Percentiles rank a stretch among this genome's conserved stretches.
Conservation (phyloP, 2,797 vertebrate species). For the Champsocephalus esox region DNA sequence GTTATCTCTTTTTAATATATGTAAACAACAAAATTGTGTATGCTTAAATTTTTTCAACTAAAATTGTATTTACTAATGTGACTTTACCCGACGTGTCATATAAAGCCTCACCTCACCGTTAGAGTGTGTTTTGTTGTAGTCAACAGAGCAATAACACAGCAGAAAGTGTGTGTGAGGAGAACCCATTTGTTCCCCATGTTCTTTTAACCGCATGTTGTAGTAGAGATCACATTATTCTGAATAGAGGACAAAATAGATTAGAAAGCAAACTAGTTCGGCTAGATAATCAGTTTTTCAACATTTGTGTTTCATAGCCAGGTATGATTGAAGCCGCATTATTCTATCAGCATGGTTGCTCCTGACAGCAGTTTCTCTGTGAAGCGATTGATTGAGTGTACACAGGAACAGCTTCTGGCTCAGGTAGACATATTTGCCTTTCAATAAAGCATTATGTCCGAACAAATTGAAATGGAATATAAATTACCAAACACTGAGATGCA, state of each 20-base stretch:
- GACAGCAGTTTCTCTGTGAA: conserved; percentile 43
- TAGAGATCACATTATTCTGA: conserved; percentile 20
- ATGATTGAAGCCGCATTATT: conserved; percentile 58
- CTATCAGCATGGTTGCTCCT: conserved; percentile 49
- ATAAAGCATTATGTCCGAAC: conserved; percentile 68
- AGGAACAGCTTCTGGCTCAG: conserved; percentile 47
- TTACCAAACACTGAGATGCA: conserved; percentile 51
- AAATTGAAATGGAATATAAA: conserved; percentile 65
- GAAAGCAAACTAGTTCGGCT: background rate
- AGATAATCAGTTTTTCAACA: conserved; percentile 26
- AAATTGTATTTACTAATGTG: background rate
- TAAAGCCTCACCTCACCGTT: background rate
- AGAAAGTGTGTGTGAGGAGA: background rate
- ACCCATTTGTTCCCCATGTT: background rate
- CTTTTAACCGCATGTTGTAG: conserved; percentile 15
- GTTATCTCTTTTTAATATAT: background rate
- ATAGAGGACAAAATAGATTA: conserved; percentile 6
- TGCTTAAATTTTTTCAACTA: background rate
- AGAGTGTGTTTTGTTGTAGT: background rate
- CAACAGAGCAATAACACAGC: background rate
- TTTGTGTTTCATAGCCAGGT: conserved; percentile 20
- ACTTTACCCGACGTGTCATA: background rate
- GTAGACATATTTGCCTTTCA: conserved; percentile 49
- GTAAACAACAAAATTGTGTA: too few relatives aligned
- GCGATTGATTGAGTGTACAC: conserved; percentile 38